These are phyloP conservation scores for Triplophysa bombifrons DNA, from an alignment of 2,797 vertebrate genomes.

Conservation along the genomic window DNA sequence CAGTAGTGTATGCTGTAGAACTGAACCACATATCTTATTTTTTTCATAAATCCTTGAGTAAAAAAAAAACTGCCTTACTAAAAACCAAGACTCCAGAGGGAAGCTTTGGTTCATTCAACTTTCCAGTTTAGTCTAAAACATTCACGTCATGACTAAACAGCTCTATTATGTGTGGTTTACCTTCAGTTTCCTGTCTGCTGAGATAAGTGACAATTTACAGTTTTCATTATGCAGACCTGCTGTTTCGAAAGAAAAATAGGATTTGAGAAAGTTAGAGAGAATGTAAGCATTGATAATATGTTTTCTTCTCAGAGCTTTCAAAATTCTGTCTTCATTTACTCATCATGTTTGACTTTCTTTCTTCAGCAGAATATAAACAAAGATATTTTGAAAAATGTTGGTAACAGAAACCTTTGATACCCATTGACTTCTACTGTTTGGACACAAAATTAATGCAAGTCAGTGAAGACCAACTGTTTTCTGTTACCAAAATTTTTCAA, in stretches of 20 bases:
- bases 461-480: no score
- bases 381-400: no score
- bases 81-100: background rate
- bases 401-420: no score
- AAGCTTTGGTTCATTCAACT: background rate
- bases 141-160: background rate
- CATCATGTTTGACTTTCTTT: no score
- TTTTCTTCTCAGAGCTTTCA: background rate
- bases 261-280: constrained; percentile 14
- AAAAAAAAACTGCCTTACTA: background rate
- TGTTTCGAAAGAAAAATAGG: constrained; percentile 50
- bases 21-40: background rate
- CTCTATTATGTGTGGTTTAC: constrained; percentile 5
- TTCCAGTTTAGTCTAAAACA: background rate
- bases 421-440: no score
- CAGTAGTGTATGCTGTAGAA: background rate
- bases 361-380: no score
- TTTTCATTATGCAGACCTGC: constrained; percentile 43
- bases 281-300: constrained; percentile 11
- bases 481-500: no score
- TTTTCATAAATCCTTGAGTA: background rate
- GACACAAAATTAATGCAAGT: no score
- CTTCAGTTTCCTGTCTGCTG: constrained; percentile 21
- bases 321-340: no score
- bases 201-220: constrained; percentile 58